Base-by-base conservation (phyloP, 2,113 vertebrate genomes). In the Proteles cristata region DNA sequence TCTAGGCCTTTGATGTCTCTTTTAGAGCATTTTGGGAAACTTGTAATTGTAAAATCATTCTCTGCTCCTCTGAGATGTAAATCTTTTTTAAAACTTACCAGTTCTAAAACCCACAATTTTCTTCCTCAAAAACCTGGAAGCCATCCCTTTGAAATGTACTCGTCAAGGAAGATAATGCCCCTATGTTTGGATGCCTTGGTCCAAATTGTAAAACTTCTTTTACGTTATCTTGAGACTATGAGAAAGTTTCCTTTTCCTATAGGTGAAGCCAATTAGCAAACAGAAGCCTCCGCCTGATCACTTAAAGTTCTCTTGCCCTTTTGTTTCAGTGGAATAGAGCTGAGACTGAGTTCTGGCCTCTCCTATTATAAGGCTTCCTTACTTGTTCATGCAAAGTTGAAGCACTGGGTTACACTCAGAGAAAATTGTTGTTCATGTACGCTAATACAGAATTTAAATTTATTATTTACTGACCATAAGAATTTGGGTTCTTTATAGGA, bases 1-100 rank as follows among this genome's bases (percentile, higher is more conserved):
- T 53, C 11, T 7, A 61, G 66, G 63, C 21, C 26, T 74, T 95
- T 95, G 28, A 58, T 76, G 16, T 77, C 39, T 88, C 2, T 65
- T 87, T 85, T 63, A 91, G 48, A 94, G 16, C 19, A 81, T 73
- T 83, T 93, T 79, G 92, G 86, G 86, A 94, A 96, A 93, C 55
- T 63, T 96, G n/a, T 90, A 69, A 94, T 71, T 97, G 48, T 85
- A 95, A 96, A 94, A 66, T 85, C 43, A 61, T 81, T 84, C n/a
- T 71, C 74, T 55, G 21, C 7, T 96, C 71, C 88, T 97, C 88
- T 94, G 76, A 94, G 80, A 98, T 90, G 58, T 39, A 95, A 95
- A 92, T 98, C n/a, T 83, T 90, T 79, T 16, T 11, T 45, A 88
- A 96, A 90, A 31, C 58, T 88, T 77, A 28, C 12, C 28, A 77